A percentile compares a stretch with the other conserved stretches of the same genome.
These are phyloP conservation scores for Rattus norvegicus DNA, from an alignment of 2,113 vertebrate genomes.

Conservation along the genomic window DNA sequence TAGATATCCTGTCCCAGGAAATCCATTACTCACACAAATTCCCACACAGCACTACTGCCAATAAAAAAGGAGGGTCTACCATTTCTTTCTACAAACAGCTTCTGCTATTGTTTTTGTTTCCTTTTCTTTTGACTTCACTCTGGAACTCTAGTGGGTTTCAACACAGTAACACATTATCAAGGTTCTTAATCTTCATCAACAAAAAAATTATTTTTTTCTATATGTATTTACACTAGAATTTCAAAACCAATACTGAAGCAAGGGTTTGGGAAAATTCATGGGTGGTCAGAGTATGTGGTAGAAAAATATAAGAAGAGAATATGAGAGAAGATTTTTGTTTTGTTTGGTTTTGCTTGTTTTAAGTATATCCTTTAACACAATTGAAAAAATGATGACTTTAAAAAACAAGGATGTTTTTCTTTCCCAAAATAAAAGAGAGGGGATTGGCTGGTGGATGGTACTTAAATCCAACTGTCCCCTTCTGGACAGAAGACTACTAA, in stretches of 20 bases:
- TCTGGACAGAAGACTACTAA: neutral
- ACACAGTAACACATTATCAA: constrained; percentile 50
- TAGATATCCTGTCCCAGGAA: constrained; percentile 75
- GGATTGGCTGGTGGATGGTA: neutral
- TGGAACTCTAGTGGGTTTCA: neutral
- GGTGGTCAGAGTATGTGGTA: neutral
- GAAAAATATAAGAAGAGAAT: neutral
- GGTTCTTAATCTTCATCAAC: neutral
- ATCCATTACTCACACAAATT: constrained; percentile 68
- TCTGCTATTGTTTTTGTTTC: constrained; percentile 17
- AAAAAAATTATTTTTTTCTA: constrained; percentile 51
- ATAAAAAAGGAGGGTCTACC: constrained; percentile 48
- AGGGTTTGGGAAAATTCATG: neutral
- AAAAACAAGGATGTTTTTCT: constrained; percentile 1
- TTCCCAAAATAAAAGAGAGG: neutral
- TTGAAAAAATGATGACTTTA: constrained; percentile 21
- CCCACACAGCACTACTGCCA: constrained; percentile 61
- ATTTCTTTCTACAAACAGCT: constrained; percentile 61
- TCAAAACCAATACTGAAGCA: constrained; percentile 24
- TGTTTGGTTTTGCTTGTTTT: neutral
- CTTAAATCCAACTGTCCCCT: neutral
- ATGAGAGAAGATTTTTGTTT: neutral
- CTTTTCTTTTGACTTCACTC: neutral
- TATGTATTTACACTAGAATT: constrained; percentile 45
- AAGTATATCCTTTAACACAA: neutral